phyloP scores from a whole-genome alignment of 1,140 invertebrate species.

The Bombyx mori region ASM3026992v2 NC_085121.1:6066001-6066500 shows the following conservation, averaged over 20 bases:
- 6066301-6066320: conserved; percentile 27
- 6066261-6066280: conserved; percentile 11
- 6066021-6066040: conserved; percentile 54
- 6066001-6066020: conserved; percentile 65
- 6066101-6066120: conserved; percentile 70
- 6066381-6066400: too few relatives aligned
- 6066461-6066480: too few relatives aligned
- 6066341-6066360: background rate
- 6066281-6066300: conserved; percentile 16
- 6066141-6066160: conserved; percentile 59
- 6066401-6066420: too few relatives aligned
- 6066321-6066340: conserved; percentile 37
- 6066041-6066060: conserved; percentile 59
- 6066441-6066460: too few relatives aligned
- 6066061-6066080: conserved; percentile 67
- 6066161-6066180: conserved; percentile 40
- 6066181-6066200: conserved; percentile 39
- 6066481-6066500: too few relatives aligned
- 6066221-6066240: conserved; percentile 37
- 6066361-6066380: background rate
- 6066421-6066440: too few relatives aligned
- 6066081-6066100: conserved; percentile 59
- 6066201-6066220: conserved; percentile 27
- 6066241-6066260: conserved; percentile 17
- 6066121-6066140: conserved; percentile 68